Evolutionary conservation across 2,888 invertebrate species (phyloP), one percentile per base, ranked within the genome.

Genomic region (Drosophila nr. perissopoda): DNA sequence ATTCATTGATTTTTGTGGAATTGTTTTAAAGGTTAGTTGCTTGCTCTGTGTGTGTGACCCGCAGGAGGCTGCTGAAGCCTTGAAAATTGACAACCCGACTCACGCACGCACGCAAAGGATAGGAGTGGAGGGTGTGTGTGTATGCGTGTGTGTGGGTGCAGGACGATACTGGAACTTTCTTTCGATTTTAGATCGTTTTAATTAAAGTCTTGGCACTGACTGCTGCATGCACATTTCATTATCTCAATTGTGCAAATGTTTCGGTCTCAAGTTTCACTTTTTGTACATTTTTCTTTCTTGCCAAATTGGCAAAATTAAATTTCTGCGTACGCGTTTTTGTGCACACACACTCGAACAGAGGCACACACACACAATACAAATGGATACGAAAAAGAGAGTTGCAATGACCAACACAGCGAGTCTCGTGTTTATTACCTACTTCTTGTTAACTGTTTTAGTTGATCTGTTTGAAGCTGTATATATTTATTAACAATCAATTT

Each of bases 271-370:
- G 64, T 88, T 83, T 83, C 87, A 77, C 54, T 62, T 51, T 48
- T 71, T 53, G 18, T 48, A 68, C 58, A 42, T 31, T 21, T n/a
- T 31, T 21, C 40, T 58, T 80, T 80, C 69, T 69, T 90, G 89
- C 87, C 90, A 87, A 90, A 73, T 89, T 89, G 89, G 87, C 89
- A 87, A 87, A 87, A 80, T 81, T 78, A 25, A 71, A 76, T 83
- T 82, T 89, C 77, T 73, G 80, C 83, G 73, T 68, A 72, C 67
- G 65, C 75, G 76, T 72, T 87, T 84, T 75, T 64, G 71, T 59
- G 51, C 64, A 72, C 82, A 65, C 79, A 62, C 56, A 38, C 60
- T 38, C 11, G 11, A n/a, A 5, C 21, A 25, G 21, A 45, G 45
- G 25, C 56, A 59, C 66, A 56, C 64, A 52, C 51, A 36, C 52